Conservation (phyloP, 2,113 vertebrate species). For the Epinephelus lanceolatus region DNA sequence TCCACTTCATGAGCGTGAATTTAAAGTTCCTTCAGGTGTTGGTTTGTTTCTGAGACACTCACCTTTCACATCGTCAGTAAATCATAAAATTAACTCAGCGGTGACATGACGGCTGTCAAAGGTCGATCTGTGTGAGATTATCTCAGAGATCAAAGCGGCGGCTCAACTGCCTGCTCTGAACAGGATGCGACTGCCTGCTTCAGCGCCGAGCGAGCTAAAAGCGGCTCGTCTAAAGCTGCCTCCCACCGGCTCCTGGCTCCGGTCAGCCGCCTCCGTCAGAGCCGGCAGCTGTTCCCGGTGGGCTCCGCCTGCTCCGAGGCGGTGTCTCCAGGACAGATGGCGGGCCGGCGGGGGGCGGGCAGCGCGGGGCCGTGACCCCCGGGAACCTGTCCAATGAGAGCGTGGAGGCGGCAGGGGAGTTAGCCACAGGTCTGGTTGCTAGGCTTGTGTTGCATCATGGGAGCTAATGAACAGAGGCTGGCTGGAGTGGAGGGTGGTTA, state of each 20-base stretch:
- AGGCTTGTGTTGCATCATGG: slow-evolving; percentile 68
- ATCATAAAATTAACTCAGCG: background rate
- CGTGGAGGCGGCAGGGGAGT: slow-evolving; percentile 55
- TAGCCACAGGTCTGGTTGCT: slow-evolving; percentile 77
- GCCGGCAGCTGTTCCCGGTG: slow-evolving; percentile 71
- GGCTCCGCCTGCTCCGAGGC: slow-evolving; percentile 23
- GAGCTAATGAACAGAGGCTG: slow-evolving; percentile 52
- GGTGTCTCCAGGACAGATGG: slow-evolving; percentile 73
- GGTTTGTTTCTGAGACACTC: background rate
- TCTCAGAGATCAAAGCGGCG: slow-evolving; percentile 40
- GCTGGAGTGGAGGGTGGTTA: slow-evolving; percentile 19
- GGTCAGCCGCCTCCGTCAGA: slow-evolving; percentile 53
- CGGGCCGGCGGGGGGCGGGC: background rate
- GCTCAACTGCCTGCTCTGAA: background rate
- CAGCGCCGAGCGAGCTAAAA: slow-evolving; percentile 53
- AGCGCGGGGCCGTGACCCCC: slow-evolving; percentile 49
- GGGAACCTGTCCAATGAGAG: slow-evolving; percentile 71
- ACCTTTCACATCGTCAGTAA: background rate
- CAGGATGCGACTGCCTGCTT: slow-evolving; percentile 29
- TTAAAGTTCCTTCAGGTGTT: background rate
- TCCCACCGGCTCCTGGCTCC: slow-evolving; percentile 57
- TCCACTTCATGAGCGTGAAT: no score
- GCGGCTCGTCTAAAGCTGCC: slow-evolving; percentile 43
- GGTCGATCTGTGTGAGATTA: slow-evolving; percentile 23
- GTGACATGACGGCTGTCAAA: background rate